These are phyloP conservation scores for Polyodon spathula DNA, from an alignment of 2,113 vertebrate genomes.

Conservation along the genomic window DNA sequence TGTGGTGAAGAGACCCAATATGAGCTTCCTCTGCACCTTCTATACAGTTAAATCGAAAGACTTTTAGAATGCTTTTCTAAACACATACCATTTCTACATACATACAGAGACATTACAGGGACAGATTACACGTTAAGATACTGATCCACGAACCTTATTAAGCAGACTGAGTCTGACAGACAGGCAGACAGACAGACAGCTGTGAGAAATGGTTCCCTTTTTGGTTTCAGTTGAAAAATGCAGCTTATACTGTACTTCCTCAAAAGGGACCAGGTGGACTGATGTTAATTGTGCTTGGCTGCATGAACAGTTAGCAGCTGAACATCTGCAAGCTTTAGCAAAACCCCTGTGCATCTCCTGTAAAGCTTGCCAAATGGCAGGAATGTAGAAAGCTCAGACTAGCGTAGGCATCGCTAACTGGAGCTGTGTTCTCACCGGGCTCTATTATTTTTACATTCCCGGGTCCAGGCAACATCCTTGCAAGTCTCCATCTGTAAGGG, in stretches of 20 bases:
- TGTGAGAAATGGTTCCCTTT: not conserved
- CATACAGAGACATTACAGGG: too few species aligned
- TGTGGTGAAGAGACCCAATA: slow-evolving; percentile 16
- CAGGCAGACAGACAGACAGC: not conserved
- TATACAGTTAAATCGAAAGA: too few species aligned
- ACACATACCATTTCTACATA: too few species aligned
- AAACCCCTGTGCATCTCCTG: not conserved
- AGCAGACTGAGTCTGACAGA: not conserved
- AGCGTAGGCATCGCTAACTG: too few species aligned
- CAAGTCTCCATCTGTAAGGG: too few species aligned
- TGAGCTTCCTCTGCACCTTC: not conserved
- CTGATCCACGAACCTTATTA: too few species aligned
- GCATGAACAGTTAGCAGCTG: not conserved
- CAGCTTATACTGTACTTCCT: not conserved
- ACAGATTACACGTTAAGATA: too few species aligned
- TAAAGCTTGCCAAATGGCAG: not conserved
- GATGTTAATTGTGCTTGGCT: not conserved
- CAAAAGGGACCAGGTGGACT: not conserved
- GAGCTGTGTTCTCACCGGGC: too few species aligned
- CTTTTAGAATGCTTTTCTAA: too few species aligned
- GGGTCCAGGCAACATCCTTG: too few species aligned
- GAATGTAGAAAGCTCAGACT: not conserved
- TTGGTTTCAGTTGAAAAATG: not conserved
- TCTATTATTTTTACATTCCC: too few species aligned
- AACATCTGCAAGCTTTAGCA: not conserved